phyloP scores from a whole-genome alignment of 2,888 invertebrate genomes.

The Eilema depressum region DNA sequence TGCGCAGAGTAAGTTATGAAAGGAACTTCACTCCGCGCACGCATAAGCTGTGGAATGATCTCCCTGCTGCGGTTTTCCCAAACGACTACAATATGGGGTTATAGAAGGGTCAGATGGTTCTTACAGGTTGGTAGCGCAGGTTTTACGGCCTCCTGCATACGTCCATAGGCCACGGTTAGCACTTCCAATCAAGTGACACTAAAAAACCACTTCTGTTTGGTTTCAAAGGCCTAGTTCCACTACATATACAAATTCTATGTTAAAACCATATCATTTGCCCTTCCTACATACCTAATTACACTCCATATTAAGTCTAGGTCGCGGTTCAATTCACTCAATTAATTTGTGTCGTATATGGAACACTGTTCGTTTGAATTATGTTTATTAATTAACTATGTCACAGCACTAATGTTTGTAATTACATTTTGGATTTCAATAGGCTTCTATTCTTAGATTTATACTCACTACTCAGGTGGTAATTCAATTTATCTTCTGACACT shows the following conservation, averaged over 20 bases:
- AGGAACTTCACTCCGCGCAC: too few species aligned
- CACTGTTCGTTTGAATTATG: slow-evolving; percentile 19
- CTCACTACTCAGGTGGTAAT: neutral
- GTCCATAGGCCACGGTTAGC: too few species aligned
- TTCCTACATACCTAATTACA: neutral
- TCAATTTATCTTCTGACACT: neutral
- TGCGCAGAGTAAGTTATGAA: too few species aligned
- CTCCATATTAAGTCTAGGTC: slow-evolving; percentile 23
- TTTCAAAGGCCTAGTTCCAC: neutral
- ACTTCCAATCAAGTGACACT: too few species aligned
- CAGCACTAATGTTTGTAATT: slow-evolving; percentile 31
- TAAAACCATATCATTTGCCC: neutral
- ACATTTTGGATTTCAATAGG: slow-evolving; percentile 27
- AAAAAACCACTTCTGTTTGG: neutral
- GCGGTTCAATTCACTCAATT: slow-evolving; percentile 20
- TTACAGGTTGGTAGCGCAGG: too few species aligned
- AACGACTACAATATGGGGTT: too few species aligned
- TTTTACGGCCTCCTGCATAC: too few species aligned
- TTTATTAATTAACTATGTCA: slow-evolving; percentile 35
- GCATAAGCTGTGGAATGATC: too few species aligned
- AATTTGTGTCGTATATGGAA: slow-evolving; percentile 18
- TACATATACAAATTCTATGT: neutral
- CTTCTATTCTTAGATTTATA: neutral
- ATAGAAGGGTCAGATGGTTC: too few species aligned
- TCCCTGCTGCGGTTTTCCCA: too few species aligned